Evolutionary conservation across 53 echinoderm and acorn worm genomes (phyloP).

Genomic region (Apostichopus leukothele): DNA sequence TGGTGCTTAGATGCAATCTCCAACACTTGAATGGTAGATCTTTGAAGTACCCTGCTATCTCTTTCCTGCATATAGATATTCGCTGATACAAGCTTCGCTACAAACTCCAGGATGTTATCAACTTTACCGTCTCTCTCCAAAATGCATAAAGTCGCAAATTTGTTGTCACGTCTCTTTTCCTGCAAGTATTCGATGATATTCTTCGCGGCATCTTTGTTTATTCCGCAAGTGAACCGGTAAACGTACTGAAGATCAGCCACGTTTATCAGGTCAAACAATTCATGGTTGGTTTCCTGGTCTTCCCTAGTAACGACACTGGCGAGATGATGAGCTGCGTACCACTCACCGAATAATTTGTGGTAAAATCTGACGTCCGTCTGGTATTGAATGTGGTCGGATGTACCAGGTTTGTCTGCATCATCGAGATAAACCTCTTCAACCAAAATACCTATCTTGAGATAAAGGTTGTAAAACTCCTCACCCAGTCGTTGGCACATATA

Average conservation of each 20-base stretch:
- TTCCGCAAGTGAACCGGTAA: conserved; percentile 14
- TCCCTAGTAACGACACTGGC: not conserved
- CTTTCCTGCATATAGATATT: not conserved
- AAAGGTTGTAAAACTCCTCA: not conserved
- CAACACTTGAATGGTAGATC: conserved; percentile 7
- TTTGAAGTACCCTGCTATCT: conserved; percentile 5
- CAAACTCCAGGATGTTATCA: not conserved
- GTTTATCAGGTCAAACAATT: not conserved
- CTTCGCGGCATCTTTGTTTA: not conserved
- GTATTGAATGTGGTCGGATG: not conserved
- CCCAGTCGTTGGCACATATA: not conserved
- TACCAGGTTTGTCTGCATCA: not conserved
- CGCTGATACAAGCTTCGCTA: not conserved
- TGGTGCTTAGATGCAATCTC: conserved; percentile 18
- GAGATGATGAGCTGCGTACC: conserved; percentile 28
- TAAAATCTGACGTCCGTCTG: conserved; percentile 2
- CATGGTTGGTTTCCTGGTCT: not conserved
- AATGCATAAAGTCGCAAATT: conserved; percentile 14
- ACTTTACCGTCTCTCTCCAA: conserved; percentile 6
- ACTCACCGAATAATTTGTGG: conserved; percentile 33
- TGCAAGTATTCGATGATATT: not conserved
- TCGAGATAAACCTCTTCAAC: conserved; percentile 21
- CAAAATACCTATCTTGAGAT: conserved; percentile 13
- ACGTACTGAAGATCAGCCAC: not conserved
- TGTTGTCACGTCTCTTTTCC: not conserved